phyloP scores from a whole-genome alignment of 2,888 invertebrate genomes.

The Philereme vetulata region DNA sequence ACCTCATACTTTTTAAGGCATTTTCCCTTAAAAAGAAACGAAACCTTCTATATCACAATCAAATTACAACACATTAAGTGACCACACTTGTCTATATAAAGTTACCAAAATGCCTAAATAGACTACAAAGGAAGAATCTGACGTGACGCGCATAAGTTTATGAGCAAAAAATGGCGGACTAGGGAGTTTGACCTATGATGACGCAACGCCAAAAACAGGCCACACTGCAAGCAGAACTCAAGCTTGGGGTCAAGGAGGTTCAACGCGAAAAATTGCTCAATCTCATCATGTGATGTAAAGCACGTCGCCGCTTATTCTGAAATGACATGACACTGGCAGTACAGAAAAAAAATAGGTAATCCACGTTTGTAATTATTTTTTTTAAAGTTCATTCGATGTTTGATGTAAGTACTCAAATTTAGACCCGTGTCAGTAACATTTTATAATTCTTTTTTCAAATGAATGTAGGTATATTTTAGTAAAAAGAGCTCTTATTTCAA shows the following conservation, averaged over 20 bases:
- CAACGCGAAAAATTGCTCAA: conserved; percentile 68
- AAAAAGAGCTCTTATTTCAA: too few species aligned
- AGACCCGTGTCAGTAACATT: too few species aligned
- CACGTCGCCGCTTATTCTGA: conserved; percentile 26
- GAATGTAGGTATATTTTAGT: too few species aligned
- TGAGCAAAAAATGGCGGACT: conserved; percentile 76
- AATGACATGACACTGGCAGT: conserved; percentile 15
- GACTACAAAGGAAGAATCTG: conserved; percentile 76
- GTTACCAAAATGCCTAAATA: conserved; percentile 69
- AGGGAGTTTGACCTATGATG: conserved; percentile 81
- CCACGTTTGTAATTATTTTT: conserved; percentile 12
- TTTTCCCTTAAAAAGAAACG: conserved; percentile 43
- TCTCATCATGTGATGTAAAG: conserved; percentile 55
- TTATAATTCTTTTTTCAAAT: too few species aligned
- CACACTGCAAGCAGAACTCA: conserved; percentile 51
- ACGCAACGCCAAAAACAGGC: conserved; percentile 81
- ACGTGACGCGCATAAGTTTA: conserved; percentile 75
- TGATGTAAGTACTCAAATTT: too few species aligned
- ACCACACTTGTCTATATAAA: conserved; percentile 59
- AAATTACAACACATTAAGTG: conserved; percentile 32
- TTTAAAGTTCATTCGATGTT: neutral
- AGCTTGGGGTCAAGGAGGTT: conserved; percentile 76
- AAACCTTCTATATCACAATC: conserved; percentile 55
- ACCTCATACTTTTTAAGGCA: conserved; percentile 14
- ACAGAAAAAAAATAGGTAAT: conserved; percentile 2